phyloP scores from a whole-genome alignment of 30 jellyfish, hydroid and myxozoan species.

The Hydractinia echinata region DNA sequence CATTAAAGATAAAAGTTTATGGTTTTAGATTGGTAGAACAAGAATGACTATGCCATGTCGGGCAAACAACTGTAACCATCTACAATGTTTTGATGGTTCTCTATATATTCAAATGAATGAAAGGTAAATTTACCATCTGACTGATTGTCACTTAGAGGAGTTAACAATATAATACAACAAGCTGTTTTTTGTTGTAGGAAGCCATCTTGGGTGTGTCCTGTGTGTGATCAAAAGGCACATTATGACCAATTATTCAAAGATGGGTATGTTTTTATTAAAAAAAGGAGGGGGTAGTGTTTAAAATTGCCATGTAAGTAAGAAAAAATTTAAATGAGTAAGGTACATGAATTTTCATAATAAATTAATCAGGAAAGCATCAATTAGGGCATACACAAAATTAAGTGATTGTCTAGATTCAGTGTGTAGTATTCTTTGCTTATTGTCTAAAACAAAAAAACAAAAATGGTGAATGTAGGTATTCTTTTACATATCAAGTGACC shows the following conservation, averaged over 20 bases:
- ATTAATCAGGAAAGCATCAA: too few species aligned
- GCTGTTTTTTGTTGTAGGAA: constrained; percentile 41
- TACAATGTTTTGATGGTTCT: constrained; percentile 90
- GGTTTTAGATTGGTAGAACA: constrained; percentile 70
- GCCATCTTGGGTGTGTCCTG: constrained; percentile 98
- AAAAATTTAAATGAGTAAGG: too few species aligned
- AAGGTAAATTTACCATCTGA: constrained; percentile 37
- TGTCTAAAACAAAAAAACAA: too few species aligned
- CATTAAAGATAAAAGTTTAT: not conserved
- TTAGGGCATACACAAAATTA: too few species aligned
- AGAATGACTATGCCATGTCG: constrained; percentile 89
- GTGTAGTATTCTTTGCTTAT: too few species aligned
- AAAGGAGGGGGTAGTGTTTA: too few species aligned
- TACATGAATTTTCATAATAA: too few species aligned
- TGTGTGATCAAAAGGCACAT: constrained; percentile 84
- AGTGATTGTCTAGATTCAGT: too few species aligned
- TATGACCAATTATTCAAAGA: constrained; percentile 72
- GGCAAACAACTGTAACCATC: constrained; percentile 79
- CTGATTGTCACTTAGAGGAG: not conserved
- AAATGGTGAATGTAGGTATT: too few species aligned
- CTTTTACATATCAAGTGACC: too few species aligned
- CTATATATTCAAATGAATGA: constrained; percentile 81
- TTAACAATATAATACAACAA: not conserved
- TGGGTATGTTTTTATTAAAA: constrained; percentile 55
- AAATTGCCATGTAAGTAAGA: too few species aligned